These are phyloP conservation scores for Oasisia sp. DNA, from an alignment of 2,888 invertebrate species.

Conservation along the genomic window DNA sequence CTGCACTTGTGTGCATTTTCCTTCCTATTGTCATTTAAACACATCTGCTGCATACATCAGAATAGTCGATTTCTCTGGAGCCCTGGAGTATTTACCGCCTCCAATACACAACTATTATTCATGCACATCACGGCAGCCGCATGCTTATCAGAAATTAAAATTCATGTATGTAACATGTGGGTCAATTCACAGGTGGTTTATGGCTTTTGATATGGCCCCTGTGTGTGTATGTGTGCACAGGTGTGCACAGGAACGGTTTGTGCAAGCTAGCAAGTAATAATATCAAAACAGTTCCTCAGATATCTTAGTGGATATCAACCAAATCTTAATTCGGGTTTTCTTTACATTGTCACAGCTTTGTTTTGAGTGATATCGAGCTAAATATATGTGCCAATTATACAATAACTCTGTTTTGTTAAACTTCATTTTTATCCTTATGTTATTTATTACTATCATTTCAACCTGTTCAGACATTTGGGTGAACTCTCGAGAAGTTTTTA, in stretches of 20 bases:
- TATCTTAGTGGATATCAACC: too few relatives aligned
- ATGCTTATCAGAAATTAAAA: not conserved
- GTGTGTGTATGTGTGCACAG: not conserved
- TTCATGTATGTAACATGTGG: not conserved
- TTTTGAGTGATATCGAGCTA: not conserved
- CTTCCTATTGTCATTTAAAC: not conserved
- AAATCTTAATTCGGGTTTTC: not conserved
- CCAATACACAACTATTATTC: not conserved
- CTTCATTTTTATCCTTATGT: not conserved
- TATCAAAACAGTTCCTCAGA: not conserved
- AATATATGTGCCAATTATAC: not conserved
- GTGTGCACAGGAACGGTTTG: not conserved
- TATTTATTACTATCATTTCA: not conserved
- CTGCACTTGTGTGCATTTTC: not conserved
- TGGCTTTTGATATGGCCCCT: not conserved
- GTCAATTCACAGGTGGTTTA: not conserved
- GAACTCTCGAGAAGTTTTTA: not conserved
- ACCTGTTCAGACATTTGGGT: not conserved
- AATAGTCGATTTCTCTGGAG: not conserved
- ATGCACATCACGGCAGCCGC: not conserved
- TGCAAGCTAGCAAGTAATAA: not conserved
- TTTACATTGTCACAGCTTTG: not conserved
- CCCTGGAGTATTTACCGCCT: not conserved
- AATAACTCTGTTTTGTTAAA: not conserved
- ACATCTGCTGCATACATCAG: constrained; percentile 13